Conservation (phyloP, 2,113 vertebrate species). For the Vireo altiloquus region DNA sequence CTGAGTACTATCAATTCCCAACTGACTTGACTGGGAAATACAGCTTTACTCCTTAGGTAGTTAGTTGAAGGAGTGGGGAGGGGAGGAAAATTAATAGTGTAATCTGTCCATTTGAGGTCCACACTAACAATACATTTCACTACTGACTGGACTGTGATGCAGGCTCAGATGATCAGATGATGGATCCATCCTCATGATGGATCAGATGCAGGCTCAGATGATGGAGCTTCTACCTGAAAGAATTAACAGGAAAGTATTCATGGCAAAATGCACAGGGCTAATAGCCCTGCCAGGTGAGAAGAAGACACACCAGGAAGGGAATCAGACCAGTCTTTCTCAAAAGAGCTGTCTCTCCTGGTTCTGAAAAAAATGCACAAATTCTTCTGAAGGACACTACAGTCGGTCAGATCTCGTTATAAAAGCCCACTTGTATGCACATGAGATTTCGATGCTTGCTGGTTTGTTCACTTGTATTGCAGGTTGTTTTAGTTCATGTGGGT, state of each 20-base stretch:
- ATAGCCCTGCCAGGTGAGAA: not conserved
- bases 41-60: not conserved
- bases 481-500: slow-evolving; percentile 77
- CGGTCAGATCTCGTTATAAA: not conserved
- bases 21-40: not conserved
- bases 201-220: not conserved
- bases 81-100: not conserved
- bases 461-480: slow-evolving; percentile 54
- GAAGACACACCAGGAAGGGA: not conserved
- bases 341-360: not conserved
- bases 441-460: not conserved
- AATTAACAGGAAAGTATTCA: not conserved
- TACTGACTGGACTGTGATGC: not conserved
- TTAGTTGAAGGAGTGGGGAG: not conserved
- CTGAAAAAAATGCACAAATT: not conserved
- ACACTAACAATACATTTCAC: not conserved
- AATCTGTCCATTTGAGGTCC: not conserved
- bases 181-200: too few species aligned
- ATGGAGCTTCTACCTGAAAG: not conserved
- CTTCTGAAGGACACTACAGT: not conserved
- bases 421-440: not conserved
- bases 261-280: not conserved
- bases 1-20: not conserved
- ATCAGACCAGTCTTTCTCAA: not conserved
- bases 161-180: too few species aligned